These are phyloP conservation scores for Platypus cylindrus DNA, from an alignment of 2,888 invertebrate species.

Conservation along the genomic window DNA sequence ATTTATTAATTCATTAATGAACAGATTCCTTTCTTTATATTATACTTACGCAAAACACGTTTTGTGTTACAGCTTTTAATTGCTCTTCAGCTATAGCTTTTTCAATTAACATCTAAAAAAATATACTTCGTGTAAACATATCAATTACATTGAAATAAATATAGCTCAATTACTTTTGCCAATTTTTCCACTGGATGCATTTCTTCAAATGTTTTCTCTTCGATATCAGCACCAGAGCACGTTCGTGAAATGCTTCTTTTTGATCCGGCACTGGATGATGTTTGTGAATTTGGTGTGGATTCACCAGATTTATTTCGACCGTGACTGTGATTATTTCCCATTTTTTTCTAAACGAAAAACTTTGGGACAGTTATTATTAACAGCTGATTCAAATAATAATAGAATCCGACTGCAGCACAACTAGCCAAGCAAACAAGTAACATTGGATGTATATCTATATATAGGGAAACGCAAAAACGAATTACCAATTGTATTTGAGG, in stretches of 20 bases:
- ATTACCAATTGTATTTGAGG: too few relatives aligned
- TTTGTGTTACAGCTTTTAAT: conserved; percentile 55
- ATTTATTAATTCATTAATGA: conserved; percentile 2
- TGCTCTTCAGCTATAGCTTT: conserved; percentile 57
- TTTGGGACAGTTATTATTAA: too few relatives aligned
- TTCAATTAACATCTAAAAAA: conserved; percentile 51
- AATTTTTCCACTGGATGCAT: conserved; percentile 64
- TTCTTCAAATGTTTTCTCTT: conserved; percentile 26
- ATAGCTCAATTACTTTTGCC: conserved; percentile 46
- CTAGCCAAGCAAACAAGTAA: too few relatives aligned
- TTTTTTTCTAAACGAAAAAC: too few relatives aligned
- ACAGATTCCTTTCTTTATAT: not conserved
- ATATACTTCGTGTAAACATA: conserved; percentile 1
- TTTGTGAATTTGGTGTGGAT: conserved; percentile 27
- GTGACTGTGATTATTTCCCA: conserved; percentile 34
- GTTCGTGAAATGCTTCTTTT: conserved; percentile 46
- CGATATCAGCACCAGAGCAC: conserved; percentile 52
- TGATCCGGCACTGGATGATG: conserved; percentile 27
- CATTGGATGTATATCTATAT: too few relatives aligned
- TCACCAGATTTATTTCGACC: conserved; percentile 23
- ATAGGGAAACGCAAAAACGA: too few relatives aligned
- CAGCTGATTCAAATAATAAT: too few relatives aligned
- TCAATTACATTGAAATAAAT: not conserved
- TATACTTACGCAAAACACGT: conserved; percentile 46
- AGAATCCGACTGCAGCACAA: too few relatives aligned